phyloP scores from a whole-genome alignment of 2,113 vertebrate species.

The Chaenogobius annularis region DNA sequence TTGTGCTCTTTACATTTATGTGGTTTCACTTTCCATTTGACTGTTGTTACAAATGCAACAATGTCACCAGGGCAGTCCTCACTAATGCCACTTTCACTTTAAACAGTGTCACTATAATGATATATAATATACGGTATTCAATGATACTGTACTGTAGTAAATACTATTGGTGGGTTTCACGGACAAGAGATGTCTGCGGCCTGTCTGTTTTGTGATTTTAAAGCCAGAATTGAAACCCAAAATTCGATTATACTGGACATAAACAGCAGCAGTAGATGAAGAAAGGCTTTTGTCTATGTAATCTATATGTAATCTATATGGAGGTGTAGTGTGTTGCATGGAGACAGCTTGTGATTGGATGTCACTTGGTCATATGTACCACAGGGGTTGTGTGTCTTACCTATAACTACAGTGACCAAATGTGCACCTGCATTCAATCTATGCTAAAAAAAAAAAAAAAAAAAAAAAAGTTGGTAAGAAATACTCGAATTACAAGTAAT shows the following conservation, averaged over 20 bases:
- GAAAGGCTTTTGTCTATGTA: not conserved
- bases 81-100: not conserved
- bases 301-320: constrained; percentile 9
- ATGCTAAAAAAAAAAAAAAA: too few species aligned
- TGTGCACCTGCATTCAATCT: not conserved
- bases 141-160: too few species aligned
- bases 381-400: constrained; percentile 31
- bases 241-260: not conserved
- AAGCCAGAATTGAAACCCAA: not conserved
- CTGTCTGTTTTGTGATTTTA: not conserved
- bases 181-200: not conserved
- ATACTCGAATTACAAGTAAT: too few species aligned
- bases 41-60: not conserved
- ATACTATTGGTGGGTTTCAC: not conserved
- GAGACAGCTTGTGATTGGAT: constrained; percentile 71
- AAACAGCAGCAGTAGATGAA: not conserved
- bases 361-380: constrained; percentile 50
- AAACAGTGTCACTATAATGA: not conserved
- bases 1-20: not conserved
- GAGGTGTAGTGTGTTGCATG: constrained; percentile 48
- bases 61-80: not conserved
- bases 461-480: too few species aligned
- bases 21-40: not conserved
- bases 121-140: not conserved
- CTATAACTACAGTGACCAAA: constrained; percentile 50